Evolutionary conservation across 2,888 invertebrate genomes (phyloP), one percentile per base, ranked within the genome.

Genomic region (Apotomis turbidana): DNA sequence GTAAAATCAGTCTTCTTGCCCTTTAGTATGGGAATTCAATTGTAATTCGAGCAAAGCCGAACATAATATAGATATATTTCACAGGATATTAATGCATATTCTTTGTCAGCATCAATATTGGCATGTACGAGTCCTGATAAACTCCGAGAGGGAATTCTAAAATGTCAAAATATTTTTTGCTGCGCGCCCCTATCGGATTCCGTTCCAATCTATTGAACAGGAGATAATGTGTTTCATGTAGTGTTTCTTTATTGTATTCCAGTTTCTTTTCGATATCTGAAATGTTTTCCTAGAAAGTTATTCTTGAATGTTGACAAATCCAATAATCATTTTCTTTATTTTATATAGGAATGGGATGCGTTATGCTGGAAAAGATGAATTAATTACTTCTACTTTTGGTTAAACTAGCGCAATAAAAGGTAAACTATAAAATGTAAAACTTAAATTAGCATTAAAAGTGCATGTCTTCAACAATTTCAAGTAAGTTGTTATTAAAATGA

Each of bases 181-280:
- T 3, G 44, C 44, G 15, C 46, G 49, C 57, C 27, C 57, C 38
- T 68, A 71, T 71, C 71, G 27, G 10, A n/a, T 54, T 62, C 27
- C 51, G n/a, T 71, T 71, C 71, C 67, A 62, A 57, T 44, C 67
- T 68, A 71, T 57, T 71, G 71, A 62, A n/a, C 67, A 27, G 5
- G 1, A 67, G 36, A 68, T 71, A 71, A 61, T 71, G 57, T 70
- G 38, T 52, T 60, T 12, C 41, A 44, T 57, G 51, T 62, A 71
- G 15, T 57, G 57, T 6, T 55, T 57, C 41, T 44, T 49, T 62
- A 62, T 60, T 60, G 44, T 55, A 13, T 44, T 44, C 38, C 46
- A 3, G 27, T 6, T 8, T n/a, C n/a, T 41, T 60, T 49, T 46
- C 46, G 9, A 49, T 49, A 49, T 49, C 9, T 49, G 49, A 49